These are phyloP conservation scores for Pica pica DNA, from an alignment of 2,113 vertebrate species.

Conservation along the genomic window DNA sequence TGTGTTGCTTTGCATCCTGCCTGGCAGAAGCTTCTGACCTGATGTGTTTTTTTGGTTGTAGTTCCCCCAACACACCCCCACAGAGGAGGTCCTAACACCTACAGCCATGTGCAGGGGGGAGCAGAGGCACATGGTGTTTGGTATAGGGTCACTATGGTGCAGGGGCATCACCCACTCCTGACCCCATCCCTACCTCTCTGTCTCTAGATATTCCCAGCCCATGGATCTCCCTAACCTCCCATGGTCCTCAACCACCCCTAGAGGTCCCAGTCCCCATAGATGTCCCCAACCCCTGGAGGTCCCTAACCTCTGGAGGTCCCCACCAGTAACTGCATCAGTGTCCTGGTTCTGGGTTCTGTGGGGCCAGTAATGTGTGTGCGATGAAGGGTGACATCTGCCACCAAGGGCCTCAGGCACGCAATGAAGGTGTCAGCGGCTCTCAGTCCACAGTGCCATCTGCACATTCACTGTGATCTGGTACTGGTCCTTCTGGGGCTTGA, in stretches of 20 bases:
- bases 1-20: not conserved
- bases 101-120: not conserved
- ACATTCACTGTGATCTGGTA: not conserved
- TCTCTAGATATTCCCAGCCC: not conserved
- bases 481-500: not conserved
- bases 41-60: not conserved
- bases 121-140: not conserved
- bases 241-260: accelerated
- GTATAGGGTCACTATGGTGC: not conserved
- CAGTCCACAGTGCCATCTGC: not conserved
- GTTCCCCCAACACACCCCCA: not conserved
- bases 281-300: not conserved
- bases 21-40: not conserved
- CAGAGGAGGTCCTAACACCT: not conserved
- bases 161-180: not conserved
- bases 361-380: accelerated
- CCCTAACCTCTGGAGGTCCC: not conserved
- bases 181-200: not conserved
- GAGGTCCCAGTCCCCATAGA: not conserved
- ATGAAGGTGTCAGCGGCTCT: not conserved
- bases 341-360: not conserved
- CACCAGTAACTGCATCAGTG: not conserved
- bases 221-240: not conserved
- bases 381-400: not conserved
- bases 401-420: not conserved